A percentile compares a stretch with the other conserved stretches of the same genome.
phyloP scores from a whole-genome alignment of 2,888 invertebrate genomes.

The Spodoptera littoralis region DNA sequence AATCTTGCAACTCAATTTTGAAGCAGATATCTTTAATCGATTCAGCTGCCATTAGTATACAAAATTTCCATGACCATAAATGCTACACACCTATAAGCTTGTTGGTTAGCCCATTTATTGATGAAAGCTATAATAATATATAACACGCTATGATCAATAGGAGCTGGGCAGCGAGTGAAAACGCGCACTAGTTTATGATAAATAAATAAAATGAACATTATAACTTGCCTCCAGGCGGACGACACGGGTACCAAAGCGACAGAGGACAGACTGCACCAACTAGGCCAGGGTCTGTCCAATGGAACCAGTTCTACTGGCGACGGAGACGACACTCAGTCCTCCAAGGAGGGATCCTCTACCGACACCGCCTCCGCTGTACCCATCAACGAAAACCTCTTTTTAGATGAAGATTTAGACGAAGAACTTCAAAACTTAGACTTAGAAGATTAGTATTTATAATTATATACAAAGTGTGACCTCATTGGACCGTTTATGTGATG shows the following conservation, averaged over 20 bases:
- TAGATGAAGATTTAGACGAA: slow-evolving; percentile 95
- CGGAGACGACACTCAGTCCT: slow-evolving; percentile 18
- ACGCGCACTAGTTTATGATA: not conserved
- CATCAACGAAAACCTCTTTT: slow-evolving; percentile 97
- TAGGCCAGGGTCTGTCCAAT: slow-evolving; percentile 71
- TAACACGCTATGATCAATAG: too few relatives aligned
- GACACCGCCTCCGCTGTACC: slow-evolving; percentile 89
- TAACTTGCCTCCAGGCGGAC: slow-evolving; percentile 87
- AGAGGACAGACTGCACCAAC: slow-evolving; percentile 90
- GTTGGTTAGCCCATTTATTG: too few relatives aligned
- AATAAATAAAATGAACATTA: not conserved
- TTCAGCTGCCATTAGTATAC: too few relatives aligned
- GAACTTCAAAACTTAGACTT: slow-evolving; percentile 94
- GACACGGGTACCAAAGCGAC: slow-evolving; percentile 92
- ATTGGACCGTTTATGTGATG: not conserved
- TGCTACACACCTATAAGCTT: too few relatives aligned
- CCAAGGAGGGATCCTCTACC: slow-evolving; percentile 61
- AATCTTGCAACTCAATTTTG: too few relatives aligned
- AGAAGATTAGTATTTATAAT: slow-evolving; percentile 84
- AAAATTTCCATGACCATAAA: too few relatives aligned
- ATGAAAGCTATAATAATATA: too few relatives aligned
- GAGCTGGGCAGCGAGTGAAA: too few relatives aligned
- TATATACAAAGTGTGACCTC: slow-evolving; percentile 10
- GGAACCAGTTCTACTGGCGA: slow-evolving; percentile 53
- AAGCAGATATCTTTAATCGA: too few relatives aligned